Evolutionary conservation across 2,113 vertebrate species (phyloP), one percentile per base, ranked within the genome.

Genomic region (Hypocryptadius cinnamomeus): DNA sequence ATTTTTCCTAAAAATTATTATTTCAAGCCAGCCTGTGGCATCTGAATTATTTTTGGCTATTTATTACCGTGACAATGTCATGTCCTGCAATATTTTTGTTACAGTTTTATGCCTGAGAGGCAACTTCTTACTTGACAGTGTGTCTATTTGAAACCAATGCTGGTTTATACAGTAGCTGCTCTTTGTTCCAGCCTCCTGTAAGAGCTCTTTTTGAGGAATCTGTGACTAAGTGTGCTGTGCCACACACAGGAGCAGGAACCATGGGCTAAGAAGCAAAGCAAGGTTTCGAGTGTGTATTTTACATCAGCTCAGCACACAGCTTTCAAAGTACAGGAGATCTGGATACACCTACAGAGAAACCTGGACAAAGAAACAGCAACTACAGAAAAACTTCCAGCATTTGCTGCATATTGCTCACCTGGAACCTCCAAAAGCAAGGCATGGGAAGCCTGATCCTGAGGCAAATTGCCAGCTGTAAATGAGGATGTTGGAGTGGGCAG

Each of bases 241-340:
- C 76, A 24, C 13, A 40, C 71, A 22, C 13, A 40, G 45, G 35
- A 42, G 24, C 10, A 39, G 33, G 47, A 20, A 68, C 15, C 33
- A 22, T 0, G 4, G 50, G 14, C 42, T 5, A 6, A 30, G 54
- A 35, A 44, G 28, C 4, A 28, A 25, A 22, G 18, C 23, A 39
- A 11, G 0, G 1, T n/a, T 20, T 48, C 35, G 17, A 40, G 56
- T 0, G 1, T 1, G 5, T 18, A 8, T 35, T 65, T 54, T 16
- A 24, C 40, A 54, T 27, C 65, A 68, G 47, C 80, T 59, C 77
- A 70, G 79, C 60, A 37, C 20, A 22, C 21, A 22, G 2, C 23
- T 35, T 39, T 1, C 20, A 33, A 74, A 47, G 16, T 18, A 47
- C 28, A 68, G 7, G 33, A 60, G 23, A 42, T 23, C n/a, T 47